These are phyloP conservation scores for Myotis planiceps DNA, from an alignment of 2,797 vertebrate genomes.

Conservation along the genomic window DNA sequence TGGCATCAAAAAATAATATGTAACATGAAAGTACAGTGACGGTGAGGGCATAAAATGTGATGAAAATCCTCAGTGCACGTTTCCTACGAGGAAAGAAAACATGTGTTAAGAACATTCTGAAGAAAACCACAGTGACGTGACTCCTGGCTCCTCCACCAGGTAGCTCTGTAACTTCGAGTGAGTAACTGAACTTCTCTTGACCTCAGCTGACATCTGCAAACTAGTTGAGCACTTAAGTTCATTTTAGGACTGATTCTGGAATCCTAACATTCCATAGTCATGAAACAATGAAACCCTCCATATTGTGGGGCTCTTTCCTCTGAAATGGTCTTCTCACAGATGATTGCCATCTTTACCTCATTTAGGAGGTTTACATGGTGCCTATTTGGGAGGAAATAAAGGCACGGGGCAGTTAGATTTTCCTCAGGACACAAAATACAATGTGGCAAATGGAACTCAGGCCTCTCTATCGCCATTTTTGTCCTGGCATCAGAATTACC, in stretches of 20 bases:
- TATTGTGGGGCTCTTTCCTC: neutral
- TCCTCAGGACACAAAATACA: neutral
- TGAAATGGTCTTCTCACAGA: neutral
- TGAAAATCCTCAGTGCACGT: constrained; percentile 13
- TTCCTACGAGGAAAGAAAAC: constrained; percentile 57
- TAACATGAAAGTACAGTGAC: constrained; percentile 62
- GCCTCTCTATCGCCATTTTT: neutral
- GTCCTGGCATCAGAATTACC: neutral
- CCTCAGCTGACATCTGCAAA: neutral
- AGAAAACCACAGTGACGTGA: neutral
- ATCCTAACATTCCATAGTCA: neutral
- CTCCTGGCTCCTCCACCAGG: neutral
- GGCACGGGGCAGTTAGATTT: neutral
- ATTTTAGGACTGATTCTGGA: neutral
- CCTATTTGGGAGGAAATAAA: neutral
- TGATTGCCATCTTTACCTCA: neutral
- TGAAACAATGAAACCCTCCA: neutral
- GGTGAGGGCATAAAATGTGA: neutral
- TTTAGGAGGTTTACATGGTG: neutral
- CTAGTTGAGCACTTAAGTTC: neutral
- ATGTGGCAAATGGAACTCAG: neutral
- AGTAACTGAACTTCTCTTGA: neutral
- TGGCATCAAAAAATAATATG: constrained; percentile 44
- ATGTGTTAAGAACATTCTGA: neutral
- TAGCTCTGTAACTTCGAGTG: neutral